Evolutionary conservation across 2,888 invertebrate genomes (phyloP), one percentile per base, ranked within the genome.

Genomic region (Tanytarsus gracilentus): DNA sequence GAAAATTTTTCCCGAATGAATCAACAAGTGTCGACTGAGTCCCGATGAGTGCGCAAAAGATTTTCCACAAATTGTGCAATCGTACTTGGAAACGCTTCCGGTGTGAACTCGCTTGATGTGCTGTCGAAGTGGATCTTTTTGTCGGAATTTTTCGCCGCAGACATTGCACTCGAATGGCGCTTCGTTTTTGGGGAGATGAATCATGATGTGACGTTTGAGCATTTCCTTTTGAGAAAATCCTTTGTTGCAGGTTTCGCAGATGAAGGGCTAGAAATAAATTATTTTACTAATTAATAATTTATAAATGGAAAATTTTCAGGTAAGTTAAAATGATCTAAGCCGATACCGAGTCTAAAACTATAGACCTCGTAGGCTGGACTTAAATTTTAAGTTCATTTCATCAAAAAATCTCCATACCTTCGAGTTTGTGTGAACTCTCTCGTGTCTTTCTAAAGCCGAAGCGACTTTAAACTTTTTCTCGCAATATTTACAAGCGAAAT

Each of bases 211-310:
- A 0, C 84, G 69, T 63, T 76, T 78, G 51, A 83, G 74, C 65
- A 86, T 84, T 69, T 83, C 85, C 61, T 82, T 82, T 72, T 88
- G 88, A n/a, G 83, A 80, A 70, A 88, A 88, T 52, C 79, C 79
- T 63, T 58, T 58, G 9, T 23, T 25, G 8, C 48, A 58, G 1
- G 27, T 23, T 14, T 14, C 25, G 11, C 18, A 36, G 7, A 26
- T 14, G 14, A 49, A 49, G 1, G 27, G 49, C 25, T 26, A 23
- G 25, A 8, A 25, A 48, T 14, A n/a, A 14, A 48, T 5, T 23
- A 14, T 48, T 48, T 4, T 25, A 25, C 2, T 25, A 23, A 23
- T 26, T n/a, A 44, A 21, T 11, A 16, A 16, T 39, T 11, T 36
- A 11, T 3, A 39, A 39, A 14, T 39, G 6, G 36, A 36, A 11